These are phyloP conservation scores for Tupaia chinensis DNA, from an alignment of 2,113 vertebrate species.

Conservation along the genomic window DNA sequence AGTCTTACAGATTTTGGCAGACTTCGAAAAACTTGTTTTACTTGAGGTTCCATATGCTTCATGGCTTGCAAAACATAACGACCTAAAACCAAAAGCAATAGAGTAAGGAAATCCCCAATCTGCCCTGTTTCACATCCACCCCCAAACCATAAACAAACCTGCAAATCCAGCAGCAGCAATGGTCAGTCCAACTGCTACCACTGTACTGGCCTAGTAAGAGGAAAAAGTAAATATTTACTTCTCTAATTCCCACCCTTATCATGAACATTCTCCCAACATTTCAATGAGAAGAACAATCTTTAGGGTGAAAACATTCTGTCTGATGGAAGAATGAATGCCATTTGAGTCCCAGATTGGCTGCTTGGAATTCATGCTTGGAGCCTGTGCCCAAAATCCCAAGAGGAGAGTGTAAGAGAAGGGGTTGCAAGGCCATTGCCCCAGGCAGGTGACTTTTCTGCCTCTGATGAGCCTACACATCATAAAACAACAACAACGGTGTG, in stretches of 20 bases:
- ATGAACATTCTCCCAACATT: not conserved
- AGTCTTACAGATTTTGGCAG: conserved; percentile 93
- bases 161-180: conserved; percentile 96
- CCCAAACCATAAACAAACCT: conserved; percentile 87
- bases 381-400: too few relatives aligned
- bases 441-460: too few relatives aligned
- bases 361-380: too few relatives aligned
- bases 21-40: conserved; percentile 94
- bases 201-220: conserved; percentile 90
- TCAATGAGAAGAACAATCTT: not conserved
- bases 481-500: not conserved
- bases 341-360: too few relatives aligned
- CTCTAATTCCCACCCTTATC: not conserved
- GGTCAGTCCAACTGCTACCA: conserved; percentile 95
- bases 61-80: conserved; percentile 94
- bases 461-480: too few relatives aligned
- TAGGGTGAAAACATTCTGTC: not conserved
- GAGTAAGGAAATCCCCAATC: not conserved
- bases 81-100: conserved; percentile 87
- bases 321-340: too few relatives aligned
- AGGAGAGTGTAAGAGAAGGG: too few relatives aligned
- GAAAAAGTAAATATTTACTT: not conserved
- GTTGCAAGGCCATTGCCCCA: too few relatives aligned
- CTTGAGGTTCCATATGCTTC: conserved; percentile 96
- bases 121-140: not conserved